Evolutionary conservation across 2,113 vertebrate species (phyloP), one percentile per base, ranked within the genome.

Genomic region (Chinchilla lanigera): DNA sequence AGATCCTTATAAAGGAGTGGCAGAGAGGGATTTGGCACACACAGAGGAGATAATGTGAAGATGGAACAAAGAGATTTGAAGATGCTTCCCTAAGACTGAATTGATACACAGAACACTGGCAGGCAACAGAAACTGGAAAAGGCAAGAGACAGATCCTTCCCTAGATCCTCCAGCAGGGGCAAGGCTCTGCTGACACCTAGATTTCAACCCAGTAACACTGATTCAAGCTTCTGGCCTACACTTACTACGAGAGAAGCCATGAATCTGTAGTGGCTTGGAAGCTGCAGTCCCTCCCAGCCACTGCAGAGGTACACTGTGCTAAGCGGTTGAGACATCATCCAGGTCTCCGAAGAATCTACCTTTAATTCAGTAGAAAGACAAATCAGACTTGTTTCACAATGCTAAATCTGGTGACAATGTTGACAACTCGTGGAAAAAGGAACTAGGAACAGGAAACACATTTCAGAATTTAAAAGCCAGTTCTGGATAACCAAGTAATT

Each of bases 381-480:
- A 41, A 89, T 56, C 65, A 75, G 30, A 80, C 63, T 33, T 77
- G 58, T 35, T 61, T 83, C n/a, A 71, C n/a, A 86, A 30, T 11
- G 9, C 56, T 41, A 89, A 92, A 83, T 30, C 52, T 41, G 19
- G 28, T 33, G 35, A n/a, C 41, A 89, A 60, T 24, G 24, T 35
- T 13, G 8, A 85, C 12, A 61, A 75, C 77, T 50, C 41, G 24
- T 22, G 41, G 7, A 22, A 67, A 92, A 73, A 80, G 35, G 92
- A 78, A 92, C 30, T 56, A 87, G 14, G 75, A 90, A 50, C 38
- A 81, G 41, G 9, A 44, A 67, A 56, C 38, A 4, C 19, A 33
- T 52, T 81, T 77, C 9, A 91, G 35, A 97, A 94, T 26, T 33
- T 6, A 83, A 44, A 85, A 83, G 24, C 81, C 20, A 86, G 35